phyloP scores from a whole-genome alignment of 2,888 invertebrate species.

The Eupithecia vulgata region DNA sequence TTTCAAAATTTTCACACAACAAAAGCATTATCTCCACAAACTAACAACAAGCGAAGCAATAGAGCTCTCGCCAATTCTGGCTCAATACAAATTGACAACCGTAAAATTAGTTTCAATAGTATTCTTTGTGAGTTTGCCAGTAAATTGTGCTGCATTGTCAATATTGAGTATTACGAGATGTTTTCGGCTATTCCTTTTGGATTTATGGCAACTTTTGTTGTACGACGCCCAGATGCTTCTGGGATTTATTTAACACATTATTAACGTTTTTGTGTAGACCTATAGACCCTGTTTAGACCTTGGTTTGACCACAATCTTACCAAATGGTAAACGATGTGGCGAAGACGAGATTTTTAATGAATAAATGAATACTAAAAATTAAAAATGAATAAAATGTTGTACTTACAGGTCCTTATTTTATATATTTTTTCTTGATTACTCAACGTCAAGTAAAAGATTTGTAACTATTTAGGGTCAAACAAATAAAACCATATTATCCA shows the following conservation, averaged over 20 bases:
- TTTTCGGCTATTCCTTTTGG: slow-evolving; percentile 16
- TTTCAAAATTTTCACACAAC: background rate
- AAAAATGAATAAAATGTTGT: too few relatives aligned
- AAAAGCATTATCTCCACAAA: slow-evolving; percentile 5
- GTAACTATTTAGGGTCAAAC: background rate
- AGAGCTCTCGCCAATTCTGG: slow-evolving; percentile 38
- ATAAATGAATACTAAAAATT: too few relatives aligned
- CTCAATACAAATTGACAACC: slow-evolving; percentile 52
- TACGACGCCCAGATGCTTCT: background rate
- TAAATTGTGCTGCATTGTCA: slow-evolving; percentile 42
- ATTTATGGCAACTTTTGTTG: slow-evolving; percentile 20
- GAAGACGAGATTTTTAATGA: too few relatives aligned
- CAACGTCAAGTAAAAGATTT: background rate
- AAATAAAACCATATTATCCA: background rate
- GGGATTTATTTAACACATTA: background rate
- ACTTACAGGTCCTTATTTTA: background rate
- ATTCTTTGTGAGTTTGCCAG: slow-evolving; percentile 40
- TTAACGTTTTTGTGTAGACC: background rate
- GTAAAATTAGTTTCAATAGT: slow-evolving; percentile 52
- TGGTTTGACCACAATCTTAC: background rate
- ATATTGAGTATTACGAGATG: slow-evolving; percentile 43
- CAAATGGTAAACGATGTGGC: background rate
- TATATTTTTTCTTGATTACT: background rate
- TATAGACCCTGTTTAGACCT: background rate
- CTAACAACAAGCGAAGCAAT: slow-evolving; percentile 22